A percentile compares a stretch with the other conserved stretches of the same genome.
These are phyloP conservation scores for Regulus satrapa DNA, from an alignment of 2,113 vertebrate genomes.

Conservation along the genomic window DNA sequence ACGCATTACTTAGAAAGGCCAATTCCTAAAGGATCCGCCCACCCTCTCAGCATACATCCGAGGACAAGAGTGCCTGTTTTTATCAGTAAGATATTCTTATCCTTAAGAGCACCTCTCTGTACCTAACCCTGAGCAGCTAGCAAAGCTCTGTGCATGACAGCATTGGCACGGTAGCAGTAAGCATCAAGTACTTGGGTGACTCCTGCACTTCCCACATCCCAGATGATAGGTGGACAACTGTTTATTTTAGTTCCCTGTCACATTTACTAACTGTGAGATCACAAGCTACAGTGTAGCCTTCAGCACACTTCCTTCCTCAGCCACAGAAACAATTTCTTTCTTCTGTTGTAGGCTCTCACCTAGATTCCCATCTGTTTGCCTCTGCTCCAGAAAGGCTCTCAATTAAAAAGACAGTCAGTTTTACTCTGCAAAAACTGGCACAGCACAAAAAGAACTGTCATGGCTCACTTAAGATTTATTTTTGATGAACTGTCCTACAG, in stretches of 20 bases:
- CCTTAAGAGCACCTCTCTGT: not conserved
- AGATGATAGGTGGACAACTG: not conserved
- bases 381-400: conserved; percentile 41
- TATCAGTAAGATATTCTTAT: not conserved
- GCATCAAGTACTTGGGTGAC: not conserved
- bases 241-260: not conserved
- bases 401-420: conserved; percentile 16
- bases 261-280: not conserved
- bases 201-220: not conserved
- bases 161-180: not conserved
- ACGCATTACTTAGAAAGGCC: not conserved
- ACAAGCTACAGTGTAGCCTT: not conserved
- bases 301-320: conserved; percentile 10
- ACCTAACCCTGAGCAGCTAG: not conserved
- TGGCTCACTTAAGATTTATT: conserved; percentile 25
- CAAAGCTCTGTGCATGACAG: not conserved
- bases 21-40: not conserved
- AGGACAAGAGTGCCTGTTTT: not conserved
- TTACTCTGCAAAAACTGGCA: conserved; percentile 36
- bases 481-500: conserved; percentile 13
- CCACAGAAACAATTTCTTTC: not conserved
- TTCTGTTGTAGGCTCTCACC: conserved; percentile 21
- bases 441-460: not conserved
- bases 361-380: conserved; percentile 49
- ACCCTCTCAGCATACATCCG: not conserved